Evolutionary conservation across 2,888 invertebrate genomes (phyloP).

Genomic region (Amblyjoppa fuscipennis): DNA sequence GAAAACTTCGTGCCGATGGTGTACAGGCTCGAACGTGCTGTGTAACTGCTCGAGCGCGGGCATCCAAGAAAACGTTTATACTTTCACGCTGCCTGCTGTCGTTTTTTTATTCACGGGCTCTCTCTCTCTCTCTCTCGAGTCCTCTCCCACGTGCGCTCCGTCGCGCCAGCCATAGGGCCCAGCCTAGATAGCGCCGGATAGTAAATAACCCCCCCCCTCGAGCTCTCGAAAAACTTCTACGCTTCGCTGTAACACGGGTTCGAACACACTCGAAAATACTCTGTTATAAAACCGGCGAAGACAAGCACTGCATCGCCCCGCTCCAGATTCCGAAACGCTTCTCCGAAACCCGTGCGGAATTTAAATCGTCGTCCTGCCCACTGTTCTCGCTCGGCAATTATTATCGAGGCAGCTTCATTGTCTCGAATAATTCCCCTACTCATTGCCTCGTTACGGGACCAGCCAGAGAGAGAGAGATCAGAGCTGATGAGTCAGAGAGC

Average conservation of each 20-base stretch:
- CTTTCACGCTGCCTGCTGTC: conserved; percentile 57
- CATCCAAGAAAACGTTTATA: conserved; percentile 48
- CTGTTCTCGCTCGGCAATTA: conserved; percentile 50
- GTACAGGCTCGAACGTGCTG: conserved; percentile 7
- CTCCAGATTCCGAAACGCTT: neutral
- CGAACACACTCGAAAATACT: conserved; percentile 6
- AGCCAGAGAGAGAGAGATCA: conserved; percentile 23
- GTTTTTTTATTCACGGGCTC: conserved; percentile 29
- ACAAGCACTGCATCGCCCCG: neutral
- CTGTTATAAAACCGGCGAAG: neutral
- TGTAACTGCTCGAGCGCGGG: conserved; percentile 23
- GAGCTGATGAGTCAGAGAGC: conserved; percentile 53
- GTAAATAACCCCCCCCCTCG: neutral
- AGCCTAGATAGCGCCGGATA: neutral
- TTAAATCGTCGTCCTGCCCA: neutral
- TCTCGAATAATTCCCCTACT: conserved; percentile 75
- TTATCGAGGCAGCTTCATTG: conserved; percentile 76
- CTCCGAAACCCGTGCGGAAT: neutral
- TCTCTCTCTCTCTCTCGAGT: neutral
- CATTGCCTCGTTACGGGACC: conserved; percentile 56
- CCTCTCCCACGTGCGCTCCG: conserved; percentile 56
- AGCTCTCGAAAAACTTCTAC: conserved; percentile 11
- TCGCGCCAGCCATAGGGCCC: conserved; percentile 11
- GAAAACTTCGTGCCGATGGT: conserved; percentile 17
- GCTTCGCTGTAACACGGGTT: neutral